These are phyloP conservation scores for Rapana venosa DNA, from an alignment of 2,888 invertebrate genomes.

Conservation along the genomic window DNA sequence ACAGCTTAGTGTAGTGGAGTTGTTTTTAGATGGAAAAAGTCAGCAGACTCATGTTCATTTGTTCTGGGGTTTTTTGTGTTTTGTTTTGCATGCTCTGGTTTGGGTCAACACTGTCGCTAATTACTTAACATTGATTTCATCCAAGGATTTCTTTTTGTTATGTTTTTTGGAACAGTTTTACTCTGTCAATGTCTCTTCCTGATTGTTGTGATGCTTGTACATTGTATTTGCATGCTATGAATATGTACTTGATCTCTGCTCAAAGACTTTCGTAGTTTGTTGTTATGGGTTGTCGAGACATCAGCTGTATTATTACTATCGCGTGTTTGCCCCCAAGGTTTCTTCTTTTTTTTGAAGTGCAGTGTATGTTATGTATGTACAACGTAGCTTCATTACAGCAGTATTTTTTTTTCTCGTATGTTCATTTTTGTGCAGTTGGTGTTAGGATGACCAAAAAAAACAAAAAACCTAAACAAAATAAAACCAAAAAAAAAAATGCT, in stretches of 20 bases:
- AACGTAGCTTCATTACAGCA: conserved; percentile 2
- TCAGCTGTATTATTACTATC: background rate
- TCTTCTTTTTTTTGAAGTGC: background rate
- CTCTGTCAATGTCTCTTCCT: background rate
- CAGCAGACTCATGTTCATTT: background rate
- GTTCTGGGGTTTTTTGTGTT: background rate
- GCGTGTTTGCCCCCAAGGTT: conserved; percentile 2
- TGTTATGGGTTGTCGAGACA: conserved; percentile 3
- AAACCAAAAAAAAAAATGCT: background rate
- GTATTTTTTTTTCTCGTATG: background rate
- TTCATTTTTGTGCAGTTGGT: conserved; percentile 19
- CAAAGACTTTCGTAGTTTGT: background rate
- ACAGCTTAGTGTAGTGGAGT: background rate
- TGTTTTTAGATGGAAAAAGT: background rate
- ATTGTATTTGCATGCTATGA: conserved; percentile 16
- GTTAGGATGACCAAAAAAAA: conserved; percentile 13
- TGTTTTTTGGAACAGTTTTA: background rate
- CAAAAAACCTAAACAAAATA: background rate
- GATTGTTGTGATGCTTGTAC: conserved; percentile 22
- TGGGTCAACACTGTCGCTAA: background rate
- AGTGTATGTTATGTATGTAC: background rate
- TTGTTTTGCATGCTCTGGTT: conserved; percentile 5
- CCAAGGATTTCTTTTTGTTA: background rate
- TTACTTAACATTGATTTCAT: background rate
- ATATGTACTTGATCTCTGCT: conserved; percentile 12